Evolutionary conservation across 2,797 vertebrate genomes (phyloP).

Genomic region (Pitangus sulphuratus): DNA sequence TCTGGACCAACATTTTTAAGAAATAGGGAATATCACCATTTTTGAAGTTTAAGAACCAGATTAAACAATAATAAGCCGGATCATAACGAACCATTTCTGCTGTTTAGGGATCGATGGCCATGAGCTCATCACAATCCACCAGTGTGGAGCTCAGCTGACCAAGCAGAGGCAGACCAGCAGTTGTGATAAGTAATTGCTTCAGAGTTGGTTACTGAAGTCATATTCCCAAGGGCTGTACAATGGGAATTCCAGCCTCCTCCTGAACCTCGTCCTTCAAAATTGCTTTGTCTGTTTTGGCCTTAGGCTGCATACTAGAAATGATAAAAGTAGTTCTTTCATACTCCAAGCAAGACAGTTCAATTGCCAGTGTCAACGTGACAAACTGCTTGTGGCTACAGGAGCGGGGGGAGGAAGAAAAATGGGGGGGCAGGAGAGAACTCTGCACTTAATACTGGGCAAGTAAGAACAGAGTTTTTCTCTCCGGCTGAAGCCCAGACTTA

Average conservation of each 20-base stretch:
- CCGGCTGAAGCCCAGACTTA: background rate
- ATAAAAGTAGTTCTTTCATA: slow-evolving; percentile 74
- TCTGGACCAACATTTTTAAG: background rate
- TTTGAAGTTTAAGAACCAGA: background rate
- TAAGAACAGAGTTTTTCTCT: slow-evolving; percentile 19
- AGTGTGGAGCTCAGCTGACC: background rate
- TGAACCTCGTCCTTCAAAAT: slow-evolving; percentile 59
- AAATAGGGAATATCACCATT: background rate
- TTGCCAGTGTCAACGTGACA: slow-evolving; percentile 70
- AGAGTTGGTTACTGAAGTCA: slow-evolving; percentile 3
- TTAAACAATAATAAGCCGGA: background rate
- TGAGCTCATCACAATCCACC: background rate
- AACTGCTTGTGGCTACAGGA: slow-evolving; percentile 4
- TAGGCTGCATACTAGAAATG: slow-evolving; percentile 64
- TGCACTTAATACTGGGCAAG: background rate
- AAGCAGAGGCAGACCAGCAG: background rate
- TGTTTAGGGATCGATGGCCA: background rate
- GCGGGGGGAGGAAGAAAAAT: background rate
- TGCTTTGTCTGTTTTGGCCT: slow-evolving; percentile 71
- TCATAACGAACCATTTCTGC: background rate
- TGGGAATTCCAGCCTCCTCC: slow-evolving; percentile 55
- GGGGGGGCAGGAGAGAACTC: background rate
- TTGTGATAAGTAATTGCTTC: background rate
- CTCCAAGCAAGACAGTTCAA: slow-evolving; percentile 41
- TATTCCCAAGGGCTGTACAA: background rate